These are phyloP conservation scores for Neoaliturus tenellus DNA, from an alignment of 2,888 invertebrate species.

Conservation along the genomic window DNA sequence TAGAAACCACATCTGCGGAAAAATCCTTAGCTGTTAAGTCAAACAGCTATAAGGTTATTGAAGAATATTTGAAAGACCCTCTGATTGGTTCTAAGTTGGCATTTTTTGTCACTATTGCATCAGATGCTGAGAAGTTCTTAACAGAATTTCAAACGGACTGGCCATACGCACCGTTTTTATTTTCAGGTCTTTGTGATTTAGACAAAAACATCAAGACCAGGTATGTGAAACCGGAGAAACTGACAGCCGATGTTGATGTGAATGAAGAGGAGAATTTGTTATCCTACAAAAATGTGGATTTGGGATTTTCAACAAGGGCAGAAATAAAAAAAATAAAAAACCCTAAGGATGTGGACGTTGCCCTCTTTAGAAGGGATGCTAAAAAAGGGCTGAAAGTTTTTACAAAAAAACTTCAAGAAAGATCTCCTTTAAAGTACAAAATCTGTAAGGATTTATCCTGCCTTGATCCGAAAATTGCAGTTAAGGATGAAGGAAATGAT, in stretches of 20 bases:
- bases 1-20: not conserved
- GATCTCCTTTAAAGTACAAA: constrained; percentile 14
- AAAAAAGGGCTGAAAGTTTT: constrained; percentile 1
- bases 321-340: not conserved
- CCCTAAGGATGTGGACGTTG: not conserved
- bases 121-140: constrained; percentile 23
- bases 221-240: constrained; percentile 31
- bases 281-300: not conserved
- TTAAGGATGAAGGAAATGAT: not conserved
- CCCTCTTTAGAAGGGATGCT: not conserved
- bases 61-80: constrained; percentile 30
- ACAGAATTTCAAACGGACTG: constrained; percentile 33
- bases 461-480: constrained; percentile 22
- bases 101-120: constrained; percentile 8
- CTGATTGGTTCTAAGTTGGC: constrained; percentile 34
- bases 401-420: not conserved
- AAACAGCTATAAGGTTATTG: not conserved
- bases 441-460: constrained; percentile 8
- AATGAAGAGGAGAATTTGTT: not conserved
- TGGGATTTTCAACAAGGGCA: constrained; percentile 6
- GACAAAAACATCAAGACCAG: not conserved
- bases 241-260: not conserved
- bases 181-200: too few species aligned
- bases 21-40: too few species aligned
- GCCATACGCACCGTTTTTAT: not conserved